Percentiles rank a stretch among this genome's conserved stretches.
These are phyloP conservation scores for Drosophila bipectinata DNA, from an alignment of 1,140 invertebrate species.

Conservation along the genomic window DNA sequence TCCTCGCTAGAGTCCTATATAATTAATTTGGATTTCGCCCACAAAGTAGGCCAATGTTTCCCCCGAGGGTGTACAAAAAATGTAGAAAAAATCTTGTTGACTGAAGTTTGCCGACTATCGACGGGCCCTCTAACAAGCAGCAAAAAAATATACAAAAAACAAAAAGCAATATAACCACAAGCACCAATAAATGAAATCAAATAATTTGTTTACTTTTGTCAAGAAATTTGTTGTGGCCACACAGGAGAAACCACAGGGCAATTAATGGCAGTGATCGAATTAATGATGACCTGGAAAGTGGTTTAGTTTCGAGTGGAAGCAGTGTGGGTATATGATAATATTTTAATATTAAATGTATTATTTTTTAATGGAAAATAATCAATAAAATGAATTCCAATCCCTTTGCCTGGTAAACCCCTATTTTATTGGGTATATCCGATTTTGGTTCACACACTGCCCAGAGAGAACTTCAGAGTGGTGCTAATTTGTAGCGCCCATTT, in stretches of 20 bases:
- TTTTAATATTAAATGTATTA: too few relatives aligned
- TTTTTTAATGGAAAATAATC: too few relatives aligned
- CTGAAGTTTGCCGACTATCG: conserved; percentile 64
- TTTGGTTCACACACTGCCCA: conserved; percentile 48
- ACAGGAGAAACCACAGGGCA: conserved; percentile 24
- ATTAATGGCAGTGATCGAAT: not conserved
- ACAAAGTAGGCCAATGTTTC: conserved; percentile 44
- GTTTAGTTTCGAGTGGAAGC: too few relatives aligned
- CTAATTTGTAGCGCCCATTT: conserved; percentile 76
- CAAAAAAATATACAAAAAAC: conserved; percentile 15
- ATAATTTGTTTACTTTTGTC: conserved; percentile 76
- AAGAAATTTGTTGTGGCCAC: conserved; percentile 56
- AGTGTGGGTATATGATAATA: too few relatives aligned
- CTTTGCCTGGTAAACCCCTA: not conserved
- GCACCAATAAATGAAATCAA: conserved; percentile 65
- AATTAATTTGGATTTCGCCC: conserved; percentile 65
- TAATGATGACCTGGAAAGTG: not conserved
- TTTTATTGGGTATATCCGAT: conserved; percentile 21
- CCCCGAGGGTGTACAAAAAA: conserved; percentile 20
- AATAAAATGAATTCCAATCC: too few relatives aligned
- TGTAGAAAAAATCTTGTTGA: conserved; percentile 32
- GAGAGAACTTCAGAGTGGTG: conserved; percentile 36
- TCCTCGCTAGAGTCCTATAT: conserved; percentile 32
- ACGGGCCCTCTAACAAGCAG: conserved; percentile 48
- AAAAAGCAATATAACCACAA: conserved; percentile 50